Evolutionary conservation across 2,888 invertebrate species (phyloP).

Genomic region (Tipula confusa): DNA sequence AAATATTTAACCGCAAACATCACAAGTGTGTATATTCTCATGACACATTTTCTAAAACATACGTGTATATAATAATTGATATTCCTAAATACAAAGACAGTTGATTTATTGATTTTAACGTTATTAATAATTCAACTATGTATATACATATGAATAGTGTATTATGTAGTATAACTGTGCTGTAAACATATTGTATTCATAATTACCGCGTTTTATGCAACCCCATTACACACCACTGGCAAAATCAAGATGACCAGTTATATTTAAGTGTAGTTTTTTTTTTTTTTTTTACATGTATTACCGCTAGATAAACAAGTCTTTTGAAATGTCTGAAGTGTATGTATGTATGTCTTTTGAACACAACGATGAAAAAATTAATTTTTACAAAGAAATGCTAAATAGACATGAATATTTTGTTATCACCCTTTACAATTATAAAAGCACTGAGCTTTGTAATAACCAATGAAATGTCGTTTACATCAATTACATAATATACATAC

Average conservation of each 20-base stretch:
- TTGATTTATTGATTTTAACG: conserved; percentile 5
- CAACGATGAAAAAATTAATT: neutral
- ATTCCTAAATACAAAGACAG: neutral
- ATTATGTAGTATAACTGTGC: conserved; percentile 12
- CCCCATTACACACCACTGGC: neutral
- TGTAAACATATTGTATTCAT: conserved; percentile 12
- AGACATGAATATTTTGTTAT: neutral
- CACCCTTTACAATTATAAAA: neutral
- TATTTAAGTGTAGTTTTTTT: neutral
- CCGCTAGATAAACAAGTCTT: neutral
- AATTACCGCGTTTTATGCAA: neutral
- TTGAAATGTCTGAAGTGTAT: neutral
- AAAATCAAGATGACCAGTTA: neutral
- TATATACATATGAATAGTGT: neutral
- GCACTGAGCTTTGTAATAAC: neutral
- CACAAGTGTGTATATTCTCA: neutral
- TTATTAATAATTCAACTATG: neutral
- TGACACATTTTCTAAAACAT: neutral
- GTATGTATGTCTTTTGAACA: no score
- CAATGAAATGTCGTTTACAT: neutral
- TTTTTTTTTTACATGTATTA: neutral
- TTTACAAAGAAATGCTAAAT: neutral
- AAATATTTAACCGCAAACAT: neutral
- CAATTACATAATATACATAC: neutral
- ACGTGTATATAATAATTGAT: neutral